A percentile compares a stretch with the other conserved stretches of the same genome.
Evolutionary conservation across 2,888 invertebrate species (phyloP).

Genomic region (Yponomeuta cagnagella): DNA sequence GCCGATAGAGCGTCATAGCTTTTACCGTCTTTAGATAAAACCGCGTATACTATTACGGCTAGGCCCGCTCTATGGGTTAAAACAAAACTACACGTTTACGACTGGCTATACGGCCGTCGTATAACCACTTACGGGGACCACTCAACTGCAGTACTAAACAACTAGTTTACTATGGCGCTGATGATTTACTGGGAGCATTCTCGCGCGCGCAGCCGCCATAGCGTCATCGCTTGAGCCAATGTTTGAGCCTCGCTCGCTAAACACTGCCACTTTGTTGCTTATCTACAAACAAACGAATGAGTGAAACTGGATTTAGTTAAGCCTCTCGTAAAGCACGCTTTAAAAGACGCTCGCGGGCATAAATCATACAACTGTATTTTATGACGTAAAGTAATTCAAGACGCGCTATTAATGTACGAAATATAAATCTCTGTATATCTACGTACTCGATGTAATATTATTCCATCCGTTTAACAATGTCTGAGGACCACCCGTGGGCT

Average conservation of each 20-base stretch:
- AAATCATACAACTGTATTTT: conserved; percentile 11
- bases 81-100: conserved; percentile 68
- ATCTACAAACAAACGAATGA: neutral
- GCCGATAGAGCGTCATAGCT: conserved; percentile 39
- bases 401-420: conserved; percentile 12
- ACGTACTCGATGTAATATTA: conserved; percentile 2
- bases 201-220: conserved; percentile 35
- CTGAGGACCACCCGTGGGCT: conserved; percentile 51
- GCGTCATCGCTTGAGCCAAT: conserved; percentile 44
- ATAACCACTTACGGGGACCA: conserved; percentile 41
- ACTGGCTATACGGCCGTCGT: conserved; percentile 49
- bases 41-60: conserved; percentile 45
- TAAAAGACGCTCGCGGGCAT: conserved; percentile 1
- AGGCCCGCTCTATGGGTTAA: conserved; percentile 49
- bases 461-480: conserved; percentile 14
- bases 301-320: conserved; percentile 1
- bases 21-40: conserved; percentile 66
- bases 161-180: conserved; percentile 55
- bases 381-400: conserved; percentile 15
- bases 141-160: conserved; percentile 46
- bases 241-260: conserved; percentile 37
- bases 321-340: neutral
- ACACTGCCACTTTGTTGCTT: conserved; percentile 11
- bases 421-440: conserved; percentile 12
- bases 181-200: conserved; percentile 71